Evolutionary conservation across 2,113 vertebrate genomes (phyloP), one percentile per base, ranked within the genome.

Genomic region (Spilogale gracilis): DNA sequence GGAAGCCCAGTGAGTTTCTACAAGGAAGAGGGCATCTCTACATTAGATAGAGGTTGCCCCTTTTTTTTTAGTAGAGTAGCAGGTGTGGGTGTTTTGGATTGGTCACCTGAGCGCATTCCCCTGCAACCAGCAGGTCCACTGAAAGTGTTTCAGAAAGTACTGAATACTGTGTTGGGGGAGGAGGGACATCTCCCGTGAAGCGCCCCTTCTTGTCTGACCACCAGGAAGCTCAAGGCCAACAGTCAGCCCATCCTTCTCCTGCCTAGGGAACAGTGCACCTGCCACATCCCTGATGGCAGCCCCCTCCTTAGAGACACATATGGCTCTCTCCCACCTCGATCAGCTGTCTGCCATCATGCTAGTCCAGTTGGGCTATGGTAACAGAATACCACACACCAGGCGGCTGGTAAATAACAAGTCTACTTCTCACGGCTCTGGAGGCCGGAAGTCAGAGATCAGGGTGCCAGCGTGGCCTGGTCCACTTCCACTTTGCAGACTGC

Each of bases 401-500:
- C 6, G 23, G 81, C 61, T 60, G 60, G 3, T 11, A 17, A n/a
- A 11, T 14, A 14, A 65, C 60, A 56, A 23, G 18, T 27, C 17
- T 27, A 14, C 73, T 30, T 50, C 27, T 74, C 52, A 32, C 5
- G 0, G 43, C 30, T 32, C 71, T 50, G 32, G 69, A 25, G 60
- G 54, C 38, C 60, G 43, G 21, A 76, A 78, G 48, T n/a, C 79
- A 48, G 58, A 18, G 8, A 9, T 23, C 16, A 23, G 38, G 50
- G n/a, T 12, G 4, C 43, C 71, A 38, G 71, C 4, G 0, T 0
- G 1, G 69, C 10, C 23, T 0, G 38, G 43, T 8, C 52, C 17
- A 43, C 50, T 10, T 38, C 27, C 0, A 0, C 7, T 6, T 0
- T 48, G 50, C 2, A 3, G 50, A 58, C 1, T 50, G 38, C 69